These are phyloP conservation scores for Hippoglossus stenolepis DNA, from an alignment of 2,113 vertebrate species.

Conservation along the genomic window DNA sequence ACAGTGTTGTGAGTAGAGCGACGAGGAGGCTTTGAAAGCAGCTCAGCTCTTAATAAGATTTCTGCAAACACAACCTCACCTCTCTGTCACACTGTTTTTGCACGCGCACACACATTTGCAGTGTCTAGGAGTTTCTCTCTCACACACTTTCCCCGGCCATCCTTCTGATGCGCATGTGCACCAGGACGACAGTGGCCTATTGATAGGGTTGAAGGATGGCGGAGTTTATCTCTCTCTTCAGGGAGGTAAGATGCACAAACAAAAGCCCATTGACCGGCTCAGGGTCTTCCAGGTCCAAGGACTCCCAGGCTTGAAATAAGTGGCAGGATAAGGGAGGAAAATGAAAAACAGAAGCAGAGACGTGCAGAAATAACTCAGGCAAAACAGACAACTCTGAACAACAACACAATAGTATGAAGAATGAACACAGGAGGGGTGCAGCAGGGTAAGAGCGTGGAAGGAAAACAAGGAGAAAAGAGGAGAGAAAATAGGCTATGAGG, in stretches of 20 bases:
- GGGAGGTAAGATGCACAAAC: slow-evolving; percentile 35
- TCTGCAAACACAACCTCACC: slow-evolving; percentile 44
- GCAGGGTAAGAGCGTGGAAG: neutral
- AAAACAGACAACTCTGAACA: neutral
- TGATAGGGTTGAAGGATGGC: slow-evolving; percentile 20
- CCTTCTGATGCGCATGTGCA: slow-evolving; percentile 12
- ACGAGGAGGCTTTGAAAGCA: slow-evolving; percentile 48
- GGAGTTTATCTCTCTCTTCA: slow-evolving; percentile 28
- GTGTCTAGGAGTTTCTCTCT: slow-evolving; percentile 17
- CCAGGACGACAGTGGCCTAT: slow-evolving; percentile 26
- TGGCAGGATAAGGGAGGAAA: neutral
- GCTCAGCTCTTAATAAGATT: slow-evolving; percentile 63
- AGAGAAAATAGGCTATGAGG: slow-evolving; percentile 6
- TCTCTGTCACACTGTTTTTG: slow-evolving; percentile 28
- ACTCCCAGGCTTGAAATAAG: neutral
- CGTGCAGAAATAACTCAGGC: neutral
- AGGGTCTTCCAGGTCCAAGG: slow-evolving; percentile 47
- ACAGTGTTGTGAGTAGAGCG: slow-evolving; percentile 3
- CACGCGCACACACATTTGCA: slow-evolving; percentile 5
- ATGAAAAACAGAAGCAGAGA: neutral
- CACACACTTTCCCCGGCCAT: neutral
- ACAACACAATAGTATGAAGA: neutral
- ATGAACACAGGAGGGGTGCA: neutral
- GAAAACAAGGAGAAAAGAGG: neutral
- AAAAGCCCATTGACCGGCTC: slow-evolving; percentile 43